Evolutionary conservation across 2,888 invertebrate genomes (phyloP), one percentile per base, ranked within the genome.

Genomic region (Alitta virens): DNA sequence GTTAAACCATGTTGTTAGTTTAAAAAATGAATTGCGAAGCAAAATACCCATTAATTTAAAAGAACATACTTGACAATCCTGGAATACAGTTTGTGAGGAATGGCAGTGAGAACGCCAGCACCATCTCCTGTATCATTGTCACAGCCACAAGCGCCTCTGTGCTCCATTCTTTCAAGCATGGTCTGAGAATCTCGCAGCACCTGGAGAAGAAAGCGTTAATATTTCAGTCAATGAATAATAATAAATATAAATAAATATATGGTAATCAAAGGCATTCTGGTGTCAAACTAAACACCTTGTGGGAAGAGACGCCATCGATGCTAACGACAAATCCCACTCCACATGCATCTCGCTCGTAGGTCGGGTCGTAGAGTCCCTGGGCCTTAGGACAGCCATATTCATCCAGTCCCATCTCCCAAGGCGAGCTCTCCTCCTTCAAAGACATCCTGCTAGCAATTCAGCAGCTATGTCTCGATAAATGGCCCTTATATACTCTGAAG

Each of bases 91-190:
- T 89, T 88, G 83, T 99, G 96, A 51, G 99, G 99, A 79, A 99
- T 96, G 75, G 95, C 94, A 68, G 93, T 91, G 78, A 98, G 87
- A 65, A 98, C 92, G 62, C 99, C 99, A 67, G 99, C 98, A 68
- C 99, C 99, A 83, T 99, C 99, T 63, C 99, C 99, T 58, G 97
- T 96, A 84, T 98, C 96, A 84, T 98, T 98, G 86, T 99, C 99
- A 85, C 97, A 96, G 49, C 96, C 94, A 85, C 96, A 97, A 56
- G 98, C 99, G 76, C 99, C 99, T 71, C 99, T 91, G 85, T 99
- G 99, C 86, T 95, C 94, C 98, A 99, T 99, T 78, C 98, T 91
- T 83, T 90, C 90, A 65, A 98, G 91, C 85, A 69, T 69, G 72
- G 87, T 91, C 84, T 95, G 91, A 60, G 98, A 95, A 90, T 99